Percentiles rank a stretch among this genome's conserved stretches.
These are phyloP conservation scores for Lissocephala sabroskyi DNA, from an alignment of 2,888 invertebrate species.

Conservation along the genomic window DNA sequence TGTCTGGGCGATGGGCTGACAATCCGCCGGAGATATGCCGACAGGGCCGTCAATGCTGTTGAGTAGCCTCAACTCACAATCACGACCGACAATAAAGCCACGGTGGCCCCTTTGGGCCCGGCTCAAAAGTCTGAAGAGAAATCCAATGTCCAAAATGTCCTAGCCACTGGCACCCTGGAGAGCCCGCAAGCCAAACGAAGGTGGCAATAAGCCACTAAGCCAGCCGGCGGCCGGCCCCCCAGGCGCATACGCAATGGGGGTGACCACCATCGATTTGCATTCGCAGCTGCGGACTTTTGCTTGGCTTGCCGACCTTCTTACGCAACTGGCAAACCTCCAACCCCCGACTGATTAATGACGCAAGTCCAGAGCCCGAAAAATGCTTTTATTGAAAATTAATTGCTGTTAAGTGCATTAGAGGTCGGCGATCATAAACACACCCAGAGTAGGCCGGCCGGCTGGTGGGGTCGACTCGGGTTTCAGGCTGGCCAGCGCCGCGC, in stretches of 20 bases:
- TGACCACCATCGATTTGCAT: constrained; percentile 1
- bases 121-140: no score
- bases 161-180: no score
- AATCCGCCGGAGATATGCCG: no score
- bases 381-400: constrained; percentile 61
- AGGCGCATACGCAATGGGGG: background rate
- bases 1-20: no score
- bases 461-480: constrained; percentile 21
- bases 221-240: no score
- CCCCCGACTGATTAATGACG: constrained; percentile 20
- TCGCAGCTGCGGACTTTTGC: background rate
- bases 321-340: background rate
- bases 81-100: no score
- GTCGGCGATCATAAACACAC: constrained; percentile 23
- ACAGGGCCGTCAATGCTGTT: no score
- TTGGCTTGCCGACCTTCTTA: background rate
- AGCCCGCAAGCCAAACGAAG: no score
- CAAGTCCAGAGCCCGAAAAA: constrained; percentile 21
- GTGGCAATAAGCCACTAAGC: no score
- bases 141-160: no score
- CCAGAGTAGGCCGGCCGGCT: background rate
- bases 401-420: constrained; percentile 51
- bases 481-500: constrained; percentile 15
- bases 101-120: no score
- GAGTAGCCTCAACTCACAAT: no score